Evolutionary conservation across 1,140 invertebrate genomes (phyloP).

Genomic region (Drosophila ogumai): DNA sequence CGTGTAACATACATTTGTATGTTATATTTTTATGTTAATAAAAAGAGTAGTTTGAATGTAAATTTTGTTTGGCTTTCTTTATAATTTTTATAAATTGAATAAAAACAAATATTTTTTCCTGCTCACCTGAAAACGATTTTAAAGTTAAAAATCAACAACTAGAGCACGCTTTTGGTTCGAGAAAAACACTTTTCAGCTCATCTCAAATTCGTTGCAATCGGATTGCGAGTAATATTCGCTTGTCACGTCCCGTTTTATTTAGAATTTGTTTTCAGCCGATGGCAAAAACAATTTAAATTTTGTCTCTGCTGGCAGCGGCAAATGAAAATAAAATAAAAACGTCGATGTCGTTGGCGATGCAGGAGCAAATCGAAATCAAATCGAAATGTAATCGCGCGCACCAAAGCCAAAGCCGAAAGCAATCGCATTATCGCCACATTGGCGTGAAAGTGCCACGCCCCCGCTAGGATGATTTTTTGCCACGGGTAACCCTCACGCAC

Average conservation of each 20-base stretch:
- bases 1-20: too few relatives aligned
- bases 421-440: constrained; percentile 81
- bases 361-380: constrained; percentile 78
- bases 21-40: background rate
- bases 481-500: constrained; percentile 40
- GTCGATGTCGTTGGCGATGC: constrained; percentile 51
- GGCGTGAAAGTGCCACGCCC: constrained; percentile 77
- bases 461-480: constrained; percentile 11
- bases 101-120: background rate
- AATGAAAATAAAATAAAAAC: constrained; percentile 61
- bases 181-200: constrained; percentile 20
- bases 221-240: constrained; percentile 33
- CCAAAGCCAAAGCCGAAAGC: constrained; percentile 78
- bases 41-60: too few relatives aligned
- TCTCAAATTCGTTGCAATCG: constrained; percentile 50
- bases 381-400: constrained; percentile 81
- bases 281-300: constrained; percentile 82
- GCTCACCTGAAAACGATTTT: background rate
- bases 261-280: constrained; percentile 65
- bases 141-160: background rate
- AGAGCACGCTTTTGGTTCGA: background rate
- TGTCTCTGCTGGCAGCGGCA: constrained; percentile 60
- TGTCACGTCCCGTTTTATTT: constrained; percentile 67
- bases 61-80: background rate
- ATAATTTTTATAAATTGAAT: background rate